phyloP scores from a whole-genome alignment of 2,113 vertebrate genomes.

The Riparia riparia region DNA sequence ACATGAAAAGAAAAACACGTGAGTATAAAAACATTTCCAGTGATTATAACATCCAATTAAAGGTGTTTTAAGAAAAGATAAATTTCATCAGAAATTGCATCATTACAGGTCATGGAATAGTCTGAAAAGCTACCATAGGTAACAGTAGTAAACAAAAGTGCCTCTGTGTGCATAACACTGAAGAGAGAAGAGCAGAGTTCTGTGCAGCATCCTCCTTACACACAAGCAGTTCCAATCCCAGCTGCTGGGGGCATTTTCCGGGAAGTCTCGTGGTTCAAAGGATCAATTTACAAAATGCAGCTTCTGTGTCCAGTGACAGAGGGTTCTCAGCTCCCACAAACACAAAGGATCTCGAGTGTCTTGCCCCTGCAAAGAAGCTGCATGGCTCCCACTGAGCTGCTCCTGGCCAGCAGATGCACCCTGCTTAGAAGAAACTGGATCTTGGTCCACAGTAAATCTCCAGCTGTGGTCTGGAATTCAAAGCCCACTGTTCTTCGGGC shows the following conservation, averaged over 20 bases:
- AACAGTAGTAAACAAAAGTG: slow-evolving; percentile 52
- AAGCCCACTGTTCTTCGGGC: neutral
- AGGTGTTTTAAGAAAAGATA: slow-evolving; percentile 48
- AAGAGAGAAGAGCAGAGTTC: neutral
- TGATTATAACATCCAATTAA: slow-evolving; percentile 40
- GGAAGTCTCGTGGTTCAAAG: slow-evolving; percentile 30
- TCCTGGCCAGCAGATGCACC: slow-evolving; percentile 26
- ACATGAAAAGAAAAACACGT: slow-evolving; percentile 8
- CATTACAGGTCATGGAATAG: slow-evolving; percentile 32
- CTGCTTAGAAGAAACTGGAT: slow-evolving; percentile 48
- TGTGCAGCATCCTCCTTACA: slow-evolving; percentile 11
- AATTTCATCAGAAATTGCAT: slow-evolving; percentile 51
- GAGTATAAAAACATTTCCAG: slow-evolving; percentile 67
- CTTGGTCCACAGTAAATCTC: neutral
- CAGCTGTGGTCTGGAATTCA: slow-evolving; percentile 50
- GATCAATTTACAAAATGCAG: slow-evolving; percentile 46
- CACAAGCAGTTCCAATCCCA: slow-evolving; percentile 3
- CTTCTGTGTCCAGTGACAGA: slow-evolving; percentile 30
- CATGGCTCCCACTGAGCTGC: slow-evolving; percentile 28
- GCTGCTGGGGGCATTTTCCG: slow-evolving; percentile 30
- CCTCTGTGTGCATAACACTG: slow-evolving; percentile 42
- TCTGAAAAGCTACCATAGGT: slow-evolving; percentile 52
- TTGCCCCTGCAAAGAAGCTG: neutral
- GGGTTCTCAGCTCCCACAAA: neutral
- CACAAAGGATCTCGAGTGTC: slow-evolving; percentile 1